Evolutionary conservation across 2,888 invertebrate species (phyloP).

Genomic region (Cybosia mesomella): DNA sequence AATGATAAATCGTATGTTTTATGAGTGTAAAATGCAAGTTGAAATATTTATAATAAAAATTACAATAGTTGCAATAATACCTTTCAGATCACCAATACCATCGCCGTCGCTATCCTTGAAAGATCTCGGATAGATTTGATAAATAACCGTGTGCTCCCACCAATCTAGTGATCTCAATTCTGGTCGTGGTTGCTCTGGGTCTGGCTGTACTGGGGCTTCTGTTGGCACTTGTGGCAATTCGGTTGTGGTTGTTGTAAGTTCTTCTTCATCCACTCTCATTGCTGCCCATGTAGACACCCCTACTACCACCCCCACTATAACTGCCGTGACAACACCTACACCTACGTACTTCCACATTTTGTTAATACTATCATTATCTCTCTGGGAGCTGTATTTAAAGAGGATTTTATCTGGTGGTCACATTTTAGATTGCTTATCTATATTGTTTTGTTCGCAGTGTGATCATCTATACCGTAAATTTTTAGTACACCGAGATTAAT

Average conservation of each 20-base stretch:
- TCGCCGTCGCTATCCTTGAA: conserved; percentile 93
- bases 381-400: not conserved
- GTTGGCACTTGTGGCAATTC: not conserved
- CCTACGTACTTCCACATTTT: conserved; percentile 18
- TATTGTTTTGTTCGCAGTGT: not conserved
- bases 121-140: conserved; percentile 94
- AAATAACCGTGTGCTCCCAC: conserved; percentile 89
- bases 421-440: conserved; percentile 3
- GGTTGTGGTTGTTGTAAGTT: conserved; percentile 49
- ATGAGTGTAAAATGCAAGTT: too few species aligned
- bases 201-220: not conserved
- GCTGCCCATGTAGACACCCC: conserved; percentile 63
- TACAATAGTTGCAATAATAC: conserved; percentile 62
- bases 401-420: conserved; percentile 3
- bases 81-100: conserved; percentile 93
- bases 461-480: conserved; percentile 2
- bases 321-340: conserved; percentile 36
- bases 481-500: conserved; percentile 1
- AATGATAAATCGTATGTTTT: too few species aligned
- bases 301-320: conserved; percentile 51
- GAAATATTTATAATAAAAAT: not conserved
- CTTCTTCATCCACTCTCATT: conserved; percentile 76
- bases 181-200: conserved; percentile 37
- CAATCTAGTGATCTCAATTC: conserved; percentile 70
- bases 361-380: conserved; percentile 1